Evolutionary conservation across 2,113 vertebrate species (phyloP).

Genomic region (Xenopus borealis): DNA sequence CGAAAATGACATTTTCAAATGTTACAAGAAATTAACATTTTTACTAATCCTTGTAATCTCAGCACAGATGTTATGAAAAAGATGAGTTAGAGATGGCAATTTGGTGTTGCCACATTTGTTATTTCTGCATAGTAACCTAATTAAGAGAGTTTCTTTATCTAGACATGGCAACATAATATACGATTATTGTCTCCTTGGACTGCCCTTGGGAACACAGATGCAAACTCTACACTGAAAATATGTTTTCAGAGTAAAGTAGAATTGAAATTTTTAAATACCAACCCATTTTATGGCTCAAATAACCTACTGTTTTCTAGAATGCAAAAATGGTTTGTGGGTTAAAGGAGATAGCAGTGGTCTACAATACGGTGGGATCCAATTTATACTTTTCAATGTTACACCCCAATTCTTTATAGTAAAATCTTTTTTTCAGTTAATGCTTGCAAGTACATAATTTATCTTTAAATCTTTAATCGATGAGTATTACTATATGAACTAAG

Average conservation of each 20-base stretch:
- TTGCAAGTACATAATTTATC: no score
- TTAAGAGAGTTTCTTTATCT: conserved; percentile 35
- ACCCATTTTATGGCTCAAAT: background rate
- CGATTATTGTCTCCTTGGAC: conserved; percentile 38
- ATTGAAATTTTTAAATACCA: conserved; percentile 37
- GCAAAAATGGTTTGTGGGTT: no score
- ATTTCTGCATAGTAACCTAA: conserved; percentile 20
- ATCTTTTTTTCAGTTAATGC: no score
- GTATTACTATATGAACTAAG: no score
- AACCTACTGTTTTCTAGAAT: no score
- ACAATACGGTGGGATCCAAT: no score
- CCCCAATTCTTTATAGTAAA: no score
- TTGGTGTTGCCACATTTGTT: conserved; percentile 24
- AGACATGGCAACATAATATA: conserved; percentile 42
- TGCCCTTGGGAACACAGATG: conserved; percentile 43
- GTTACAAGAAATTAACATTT: no score
- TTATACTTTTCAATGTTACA: no score
- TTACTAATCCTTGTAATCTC: background rate
- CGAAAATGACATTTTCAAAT: no score
- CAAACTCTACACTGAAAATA: conserved; percentile 22
- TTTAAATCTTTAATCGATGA: no score
- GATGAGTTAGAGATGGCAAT: conserved; percentile 15
- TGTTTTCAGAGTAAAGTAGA: conserved; percentile 15
- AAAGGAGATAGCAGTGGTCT: no score
- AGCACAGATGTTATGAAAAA: conserved; percentile 29